These are phyloP conservation scores for Augochlorella aurata DNA, from an alignment of 2,888 invertebrate genomes.

Conservation along the genomic window DNA sequence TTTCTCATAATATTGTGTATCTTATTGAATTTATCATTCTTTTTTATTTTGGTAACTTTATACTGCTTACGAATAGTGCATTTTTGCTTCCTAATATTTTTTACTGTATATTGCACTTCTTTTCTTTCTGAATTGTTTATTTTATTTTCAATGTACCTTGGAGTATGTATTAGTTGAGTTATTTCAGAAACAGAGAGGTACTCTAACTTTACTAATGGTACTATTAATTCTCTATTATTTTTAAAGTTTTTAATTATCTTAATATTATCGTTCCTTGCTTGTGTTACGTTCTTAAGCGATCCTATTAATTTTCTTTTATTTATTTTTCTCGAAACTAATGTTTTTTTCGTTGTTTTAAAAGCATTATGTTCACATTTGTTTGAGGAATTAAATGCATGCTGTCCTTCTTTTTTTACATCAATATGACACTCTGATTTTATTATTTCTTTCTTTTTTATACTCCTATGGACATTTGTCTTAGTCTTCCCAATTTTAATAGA, in stretches of 20 bases:
- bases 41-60: not conserved
- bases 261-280: not conserved
- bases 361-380: not conserved
- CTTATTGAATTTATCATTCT: not conserved
- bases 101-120: not conserved
- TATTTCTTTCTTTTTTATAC: not conserved
- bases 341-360: not conserved
- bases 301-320: not conserved
- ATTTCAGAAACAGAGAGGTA: constrained; percentile 28
- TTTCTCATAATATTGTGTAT: not conserved
- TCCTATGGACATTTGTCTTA: not conserved
- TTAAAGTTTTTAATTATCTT: not conserved
- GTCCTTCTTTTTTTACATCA: not conserved
- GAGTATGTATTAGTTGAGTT: not conserved
- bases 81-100: not conserved
- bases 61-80: not conserved
- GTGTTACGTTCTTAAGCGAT: not conserved
- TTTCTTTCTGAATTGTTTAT: not conserved
- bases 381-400: not conserved
- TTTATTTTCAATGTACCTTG: not conserved
- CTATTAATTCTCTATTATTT: not conserved
- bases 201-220: constrained; percentile 33
- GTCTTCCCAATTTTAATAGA: not conserved
- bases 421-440: not conserved
- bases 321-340: not conserved